Evolutionary conservation across 2,113 vertebrate genomes (phyloP).

Genomic region (Labeo catla): DNA sequence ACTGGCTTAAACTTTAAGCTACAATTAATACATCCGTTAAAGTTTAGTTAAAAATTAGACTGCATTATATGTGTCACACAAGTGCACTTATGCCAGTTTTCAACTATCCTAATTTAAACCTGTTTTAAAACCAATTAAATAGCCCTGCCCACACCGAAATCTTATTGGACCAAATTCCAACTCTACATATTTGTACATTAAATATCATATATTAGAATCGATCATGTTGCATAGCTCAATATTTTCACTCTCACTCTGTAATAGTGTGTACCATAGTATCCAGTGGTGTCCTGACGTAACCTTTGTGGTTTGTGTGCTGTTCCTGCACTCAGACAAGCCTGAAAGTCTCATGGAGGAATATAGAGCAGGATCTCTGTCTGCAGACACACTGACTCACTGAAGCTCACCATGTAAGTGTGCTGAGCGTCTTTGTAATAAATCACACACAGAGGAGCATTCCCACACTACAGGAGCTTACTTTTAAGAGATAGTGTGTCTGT

Average conservation of each 20-base stretch:
- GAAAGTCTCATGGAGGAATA: slow-evolving; percentile 12
- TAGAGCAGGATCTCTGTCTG: slow-evolving; percentile 20
- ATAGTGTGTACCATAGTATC: background rate
- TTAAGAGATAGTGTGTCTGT: slow-evolving; percentile 22
- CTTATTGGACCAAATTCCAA: background rate
- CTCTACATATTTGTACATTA: background rate
- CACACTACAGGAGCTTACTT: slow-evolving; percentile 11
- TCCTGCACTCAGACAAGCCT: background rate
- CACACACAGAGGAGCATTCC: slow-evolving; percentile 32
- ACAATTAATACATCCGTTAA: too few relatives aligned
- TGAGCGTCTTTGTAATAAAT: slow-evolving; percentile 23
- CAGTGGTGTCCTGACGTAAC: slow-evolving; percentile 6
- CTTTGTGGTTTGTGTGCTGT: background rate
- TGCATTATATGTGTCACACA: background rate
- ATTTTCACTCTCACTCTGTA: background rate
- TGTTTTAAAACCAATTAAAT: background rate
- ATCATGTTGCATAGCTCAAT: background rate
- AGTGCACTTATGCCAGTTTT: background rate
- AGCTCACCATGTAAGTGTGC: background rate
- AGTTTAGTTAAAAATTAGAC: background rate
- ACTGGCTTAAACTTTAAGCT: background rate
- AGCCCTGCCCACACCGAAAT: background rate
- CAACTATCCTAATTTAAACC: background rate
- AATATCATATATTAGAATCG: background rate
- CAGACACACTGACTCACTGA: slow-evolving; percentile 33